Evolutionary conservation across 2,113 vertebrate genomes (phyloP), one percentile per base, ranked within the genome.

Genomic region (Sinocyclocheilus anophthalmus): DNA sequence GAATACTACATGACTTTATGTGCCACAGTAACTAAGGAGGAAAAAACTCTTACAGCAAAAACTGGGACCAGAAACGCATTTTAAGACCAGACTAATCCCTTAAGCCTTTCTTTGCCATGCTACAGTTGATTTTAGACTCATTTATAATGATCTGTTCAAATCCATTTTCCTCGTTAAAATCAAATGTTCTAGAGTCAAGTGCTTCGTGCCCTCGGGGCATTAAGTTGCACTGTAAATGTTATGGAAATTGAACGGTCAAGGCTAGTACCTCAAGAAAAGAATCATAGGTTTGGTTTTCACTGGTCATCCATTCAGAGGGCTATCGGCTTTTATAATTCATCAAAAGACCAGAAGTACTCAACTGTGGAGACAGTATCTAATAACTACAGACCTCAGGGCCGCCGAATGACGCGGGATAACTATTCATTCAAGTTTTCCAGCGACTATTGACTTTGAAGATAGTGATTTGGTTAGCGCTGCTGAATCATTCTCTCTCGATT

Each of bases 131-230:
- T 87, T 81, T 63, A 81, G 65, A 67, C 76, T 79, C 42, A 65
- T 86, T 88, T 83, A 61, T 78, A 73, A 65, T 77, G 20, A 79
- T 86, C 83, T 85, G 80, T 50, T 82, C 84, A 57, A 85, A 55
- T 85, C 69, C 79, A 61, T 73, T 83, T 73, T 53, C 67, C 69
- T 72, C 3, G 48, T 83, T 73, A 50, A 26, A 81, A 77, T 72
- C 67, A 83, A 83, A 83, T 48, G 12, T 65, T 82, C 16, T 72
- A 30, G 33, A 50, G 84, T 67, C 63, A 83, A 81, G 82, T 75
- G 75, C 30, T 55, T 42, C 11, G 1, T 14, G 61, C 24, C 72
- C n/a, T 30, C 8, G 0, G 72, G 55, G 75, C 24, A 61, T 75
- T 61, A 63, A n/a, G 48, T 83, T 57, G 30, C 67, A 37, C 33